These are phyloP conservation scores for Vireo griseus DNA, from an alignment of 2,797 vertebrate genomes.

Conservation along the genomic window DNA sequence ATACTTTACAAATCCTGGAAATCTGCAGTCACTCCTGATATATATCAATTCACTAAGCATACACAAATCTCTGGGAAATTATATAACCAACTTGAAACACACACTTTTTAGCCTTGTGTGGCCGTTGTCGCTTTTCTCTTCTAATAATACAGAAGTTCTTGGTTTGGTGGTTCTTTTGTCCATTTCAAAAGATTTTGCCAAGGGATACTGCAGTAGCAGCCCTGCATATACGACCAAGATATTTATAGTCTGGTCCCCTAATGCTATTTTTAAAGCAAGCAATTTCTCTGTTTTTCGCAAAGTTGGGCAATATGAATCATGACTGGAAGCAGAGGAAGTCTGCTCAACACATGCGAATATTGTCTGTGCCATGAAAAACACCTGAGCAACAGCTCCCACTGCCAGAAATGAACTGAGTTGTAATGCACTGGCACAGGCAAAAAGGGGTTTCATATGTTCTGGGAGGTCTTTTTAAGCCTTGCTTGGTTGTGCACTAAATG, in stretches of 20 bases:
- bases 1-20: not conserved
- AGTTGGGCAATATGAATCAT: accelerated
- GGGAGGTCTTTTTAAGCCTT: not conserved
- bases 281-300: not conserved
- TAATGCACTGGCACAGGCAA: not conserved
- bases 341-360: not conserved
- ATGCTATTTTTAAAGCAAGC: not conserved
- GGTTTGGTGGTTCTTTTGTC: not conserved
- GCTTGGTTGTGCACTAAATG: not conserved
- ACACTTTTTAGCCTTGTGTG: not conserved
- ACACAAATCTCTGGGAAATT: not conserved
- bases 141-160: not conserved
- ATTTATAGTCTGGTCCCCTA: not conserved
- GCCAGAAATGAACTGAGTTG: not conserved
- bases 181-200: not conserved
- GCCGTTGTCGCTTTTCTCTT: not conserved
- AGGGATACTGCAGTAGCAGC: not conserved
- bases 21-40: not conserved
- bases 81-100: not conserved
- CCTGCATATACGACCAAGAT: accelerated
- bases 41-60: not conserved
- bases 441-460: not conserved
- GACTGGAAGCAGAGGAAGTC: not conserved
- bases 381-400: not conserved
- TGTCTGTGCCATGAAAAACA: not conserved